Evolutionary conservation across 53 echinoderm and acorn worm genomes (phyloP).

Genomic region (Holothuria scabra): DNA sequence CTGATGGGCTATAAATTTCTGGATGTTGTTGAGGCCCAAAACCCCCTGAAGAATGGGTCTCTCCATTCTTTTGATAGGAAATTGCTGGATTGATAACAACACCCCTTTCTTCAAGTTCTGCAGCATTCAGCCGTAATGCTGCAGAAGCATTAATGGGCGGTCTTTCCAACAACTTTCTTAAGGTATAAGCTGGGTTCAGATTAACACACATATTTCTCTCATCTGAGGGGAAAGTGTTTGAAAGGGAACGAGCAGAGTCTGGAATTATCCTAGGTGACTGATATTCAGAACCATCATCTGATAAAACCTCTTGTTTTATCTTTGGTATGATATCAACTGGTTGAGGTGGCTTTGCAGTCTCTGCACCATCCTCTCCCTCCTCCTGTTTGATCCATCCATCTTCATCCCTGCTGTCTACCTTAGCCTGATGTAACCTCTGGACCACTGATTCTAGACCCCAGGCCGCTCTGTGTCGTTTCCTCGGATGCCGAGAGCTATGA

Average conservation of each 20-base stretch:
- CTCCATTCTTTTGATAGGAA: background rate
- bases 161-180: constrained; percentile 21
- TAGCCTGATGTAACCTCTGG: constrained; percentile 41
- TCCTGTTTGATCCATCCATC: constrained; percentile 16
- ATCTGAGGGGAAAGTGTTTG: background rate
- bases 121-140: constrained; percentile 17
- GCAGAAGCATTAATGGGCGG: constrained; percentile 34
- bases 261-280: constrained; percentile 35
- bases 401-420: constrained; percentile 26
- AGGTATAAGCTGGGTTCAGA: background rate
- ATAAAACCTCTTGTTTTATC: constrained; percentile 16
- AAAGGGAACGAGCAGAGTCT: constrained; percentile 15
- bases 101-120: constrained; percentile 38
- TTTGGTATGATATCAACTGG: background rate
- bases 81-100: constrained; percentile 44
- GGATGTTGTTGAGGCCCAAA: no score
- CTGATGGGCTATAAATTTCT: no score
- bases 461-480: constrained; percentile 12
- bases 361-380: constrained; percentile 10
- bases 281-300: constrained; percentile 6
- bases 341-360: background rate
- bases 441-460: constrained; percentile 43
- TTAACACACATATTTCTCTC: background rate
- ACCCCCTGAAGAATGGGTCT: no score
- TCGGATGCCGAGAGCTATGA: background rate